Base-by-base conservation (phyloP, 1,140 invertebrate genomes). In the Drosophila parvula region DNA sequence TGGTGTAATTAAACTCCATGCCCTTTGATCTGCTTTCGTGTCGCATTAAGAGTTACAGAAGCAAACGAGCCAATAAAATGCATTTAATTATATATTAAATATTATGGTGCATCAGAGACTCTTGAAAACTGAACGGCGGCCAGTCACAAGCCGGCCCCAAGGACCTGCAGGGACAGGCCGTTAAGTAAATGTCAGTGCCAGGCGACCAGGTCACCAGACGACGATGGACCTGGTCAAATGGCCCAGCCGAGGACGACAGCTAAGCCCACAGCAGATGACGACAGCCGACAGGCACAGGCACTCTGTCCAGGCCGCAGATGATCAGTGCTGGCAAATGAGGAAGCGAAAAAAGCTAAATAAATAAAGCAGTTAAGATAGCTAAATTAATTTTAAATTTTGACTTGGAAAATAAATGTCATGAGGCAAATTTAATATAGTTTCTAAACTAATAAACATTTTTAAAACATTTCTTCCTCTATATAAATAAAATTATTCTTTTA, bases 101-200 rank as follows among this genome's bases (percentile, higher is more conserved):
- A 82, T 73, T 62, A 79, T 75, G 65, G 61, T 47, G 57, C 74
- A 78, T 74, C 55, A 68, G 32, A 11, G 43, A 18, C 47, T 47
- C 55, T 48, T 8, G 43, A 40, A 78, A 58, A 44, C 45, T 68
- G 59, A 76, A 53, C 68, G 34, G 28, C 47, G 27, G n/a, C 30
- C 55, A 62, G 68, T 38, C 38, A 28, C n/a, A 40, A 43, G 48
- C 64, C 38, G 32, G 27, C 14, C 4, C 41, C 34, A 40, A 48
- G 38, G 53, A 58, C 36, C 45, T 41, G 70, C 27, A 18, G 16
- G 16, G 16, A 34, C 22, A 11, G 45, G 44, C 45, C 57, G 70
- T 81, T 85, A 68, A 74, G 75, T 63, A 79, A 88, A 82, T 79
- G 73, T 62, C 68, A 73, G 32, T 70, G 61, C 43, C 63, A 70